Evolutionary conservation across 2,888 invertebrate genomes (phyloP), one percentile per base, ranked within the genome.

Genomic region (Rambutsinella grinnellia): DNA sequence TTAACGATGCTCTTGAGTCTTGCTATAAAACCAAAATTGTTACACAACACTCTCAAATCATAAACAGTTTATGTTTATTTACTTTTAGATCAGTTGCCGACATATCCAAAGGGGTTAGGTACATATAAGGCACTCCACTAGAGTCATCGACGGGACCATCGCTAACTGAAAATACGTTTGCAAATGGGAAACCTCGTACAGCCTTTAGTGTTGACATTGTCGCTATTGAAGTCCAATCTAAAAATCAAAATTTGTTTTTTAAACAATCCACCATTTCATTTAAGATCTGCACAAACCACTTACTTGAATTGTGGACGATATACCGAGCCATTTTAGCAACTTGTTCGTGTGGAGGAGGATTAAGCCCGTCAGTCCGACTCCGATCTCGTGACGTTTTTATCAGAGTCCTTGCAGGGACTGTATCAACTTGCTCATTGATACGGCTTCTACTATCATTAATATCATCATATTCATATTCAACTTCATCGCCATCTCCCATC

Each of bases 181-280:
- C 90, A 85, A 92, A 92, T 0, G 94, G 93, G 84, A 89, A 93
- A 1, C 90, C 90, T 82, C 87, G 86, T 21, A 91, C 90, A 0
- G 88, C 87, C 21, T 89, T 87, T 82, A 90, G 87, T 0, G 89
- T 88, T 21, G 92, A 93, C 82, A 92, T 90, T 0, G 93, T 93
- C 0, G 92, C 91, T 60, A 93, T 87, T 0, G 93, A 90, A 1
- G 91, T 89, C 93, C 93, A 93, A 84, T 90, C 93, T 93, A 85
- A 26, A 28, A 44, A 47, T 19, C 17, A 26, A 60, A 13, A 17
- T 57, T 36, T 46, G 8, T 21, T n/a, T 36, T 28, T 56, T 56
- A 86, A 36, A 36, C 13, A 36, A 36, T 36, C 5, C 36, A 85
- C 84, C 67, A 78, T 72, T 51, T 24, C 15, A 46, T 17, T 24